Evolutionary conservation across 2,113 vertebrate species (phyloP), one percentile per base, ranked within the genome.

Genomic region (Cariama cristata): DNA sequence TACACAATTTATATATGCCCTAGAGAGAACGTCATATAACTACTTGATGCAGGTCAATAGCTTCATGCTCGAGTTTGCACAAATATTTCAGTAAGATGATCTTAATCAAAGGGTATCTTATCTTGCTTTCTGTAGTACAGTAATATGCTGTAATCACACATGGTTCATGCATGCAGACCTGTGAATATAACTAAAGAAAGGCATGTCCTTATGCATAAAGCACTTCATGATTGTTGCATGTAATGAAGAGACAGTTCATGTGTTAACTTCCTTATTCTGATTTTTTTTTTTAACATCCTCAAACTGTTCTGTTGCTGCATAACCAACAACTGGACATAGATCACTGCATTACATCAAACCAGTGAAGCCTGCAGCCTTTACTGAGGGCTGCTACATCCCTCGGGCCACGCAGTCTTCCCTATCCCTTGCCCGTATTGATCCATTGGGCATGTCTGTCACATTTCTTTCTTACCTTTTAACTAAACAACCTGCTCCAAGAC

Each of bases 31-130:
- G 5, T 52, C 76, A 18, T 63, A 40, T n/a, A 87, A 76, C 6
- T 33, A 44, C 45, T 60, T 38, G 45, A 52, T 2, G 8, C 66
- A 76, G 91, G 94, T 93, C 64, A 80, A 42, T 71, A 60, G 64
- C 64, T 95, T 66, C 16, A 40, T 50, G 91, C 60, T 67, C 0
- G 5, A 17, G 38, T 35, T 82, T 55, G 79, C 90, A 86, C 84
- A 53, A 86, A 88, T 73, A 73, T 89, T 80, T 62, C 28, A 79
- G 40, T 24, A 30, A 83, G 40, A 68, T 53, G 35, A 50, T 95
- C 75, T 93, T 88, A 87, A 94, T 95, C 91, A 93, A 86, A 92
- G 74, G 53, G 58, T 50, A 27, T 79, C 64, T 72, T 58, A 18
- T 16, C 72, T 49, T 60, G 90, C 64, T 85, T 33, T 86, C 38